These are phyloP conservation scores for Lytechinus pictus DNA, from an alignment of 35 echinoderm and acorn worm genomes.

Conservation along the genomic window DNA sequence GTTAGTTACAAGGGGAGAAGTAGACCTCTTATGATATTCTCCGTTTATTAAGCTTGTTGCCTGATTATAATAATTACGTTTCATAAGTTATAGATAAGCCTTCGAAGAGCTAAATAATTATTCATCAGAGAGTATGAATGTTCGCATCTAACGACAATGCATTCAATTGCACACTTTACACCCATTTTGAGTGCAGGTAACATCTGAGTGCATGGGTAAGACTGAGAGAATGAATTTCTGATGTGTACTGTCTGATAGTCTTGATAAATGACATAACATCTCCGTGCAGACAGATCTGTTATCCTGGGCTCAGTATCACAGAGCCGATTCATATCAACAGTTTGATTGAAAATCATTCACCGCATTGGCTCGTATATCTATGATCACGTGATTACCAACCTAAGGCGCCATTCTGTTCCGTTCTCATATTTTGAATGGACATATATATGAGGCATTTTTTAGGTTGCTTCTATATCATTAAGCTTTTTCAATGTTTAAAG, in stretches of 20 bases:
- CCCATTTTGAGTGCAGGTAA: not conserved
- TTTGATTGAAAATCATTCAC: constrained; percentile 14
- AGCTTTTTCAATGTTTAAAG: not conserved
- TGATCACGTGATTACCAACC: not conserved
- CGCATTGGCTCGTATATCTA: not conserved
- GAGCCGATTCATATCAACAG: not conserved
- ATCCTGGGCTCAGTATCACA: not conserved
- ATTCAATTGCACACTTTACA: not conserved
- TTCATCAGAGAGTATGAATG: not conserved
- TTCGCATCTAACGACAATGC: not conserved
- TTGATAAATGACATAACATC: constrained; percentile 14
- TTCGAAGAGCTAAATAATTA: not conserved
- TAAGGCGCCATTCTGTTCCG: not conserved
- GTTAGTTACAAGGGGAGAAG: too few species aligned
- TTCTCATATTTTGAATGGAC: not conserved
- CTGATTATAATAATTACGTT: not conserved
- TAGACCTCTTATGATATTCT: too few species aligned
- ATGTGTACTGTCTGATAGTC: not conserved
- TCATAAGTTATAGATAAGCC: not conserved
- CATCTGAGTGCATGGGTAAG: not conserved
- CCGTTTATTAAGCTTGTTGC: too few species aligned
- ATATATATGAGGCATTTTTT: not conserved
- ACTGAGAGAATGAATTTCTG: not conserved
- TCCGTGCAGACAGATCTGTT: not conserved
- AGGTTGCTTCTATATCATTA: not conserved